Base-by-base conservation (phyloP, 64 coral and sea anemone genomes). In the Platygyra sinensis region DNA sequence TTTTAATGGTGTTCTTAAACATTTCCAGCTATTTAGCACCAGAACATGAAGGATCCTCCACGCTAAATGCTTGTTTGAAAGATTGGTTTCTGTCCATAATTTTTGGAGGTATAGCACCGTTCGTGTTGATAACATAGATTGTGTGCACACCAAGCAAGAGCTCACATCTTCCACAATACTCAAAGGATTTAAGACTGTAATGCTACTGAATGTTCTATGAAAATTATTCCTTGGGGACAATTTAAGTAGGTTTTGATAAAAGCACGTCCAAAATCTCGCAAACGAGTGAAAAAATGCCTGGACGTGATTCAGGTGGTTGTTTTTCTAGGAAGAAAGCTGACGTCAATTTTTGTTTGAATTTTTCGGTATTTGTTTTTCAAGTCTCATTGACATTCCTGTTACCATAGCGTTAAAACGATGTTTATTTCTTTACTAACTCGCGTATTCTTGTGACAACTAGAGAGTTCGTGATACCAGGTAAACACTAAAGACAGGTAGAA, bases 191-290 rank as follows among this genome's bases (percentile, higher is more conserved):
- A 85, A 16, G 1, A 50, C 5, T n/a, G 38, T 27, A 36, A 22
- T 51, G 62, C 30, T 22, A 71, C 81, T 85, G 31, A 51, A 71
- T 50, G 33, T 22, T 69, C 32, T 24, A 49, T 15, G 63, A 63
- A 85, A 85, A 85, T 71, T 85, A 85, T 85, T 85, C 81, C 81
- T 85, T 72, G 36, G 81, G 81, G 81, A 85, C 81, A 69, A 13
- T 71, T 85, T 85, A n/a, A 32, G 81, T 20, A 28, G 62, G 20
- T 69, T 69, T 69, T 69, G 65, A 20, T 29, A 67, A n/a, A 69
- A 69, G 9, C 20, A 69, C 20, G 20, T 25, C 65, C 6, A 24
- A 27, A 24, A 11, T 27, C 24, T 22, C 15, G 63, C 1, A 69
- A 28, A 85, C 10, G 20, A 60, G 15, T 16, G 17, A 60, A n/a